These are phyloP conservation scores for Argopecten irradians DNA, from an alignment of 1,140 invertebrate genomes.

Conservation along the genomic window DNA sequence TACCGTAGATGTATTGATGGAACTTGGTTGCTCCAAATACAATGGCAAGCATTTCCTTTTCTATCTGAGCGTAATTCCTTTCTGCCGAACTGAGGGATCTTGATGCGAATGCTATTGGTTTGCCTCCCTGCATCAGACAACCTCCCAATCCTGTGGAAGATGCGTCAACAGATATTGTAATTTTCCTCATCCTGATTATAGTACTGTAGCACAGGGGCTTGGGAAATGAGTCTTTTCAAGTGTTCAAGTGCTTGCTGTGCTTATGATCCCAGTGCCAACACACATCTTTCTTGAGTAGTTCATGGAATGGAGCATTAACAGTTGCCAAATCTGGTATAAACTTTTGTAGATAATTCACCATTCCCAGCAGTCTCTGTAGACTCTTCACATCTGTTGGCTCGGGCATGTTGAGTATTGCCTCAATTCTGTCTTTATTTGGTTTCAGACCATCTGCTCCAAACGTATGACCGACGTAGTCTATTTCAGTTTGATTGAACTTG, in stretches of 20 bases:
- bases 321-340: slow-evolving; percentile 75
- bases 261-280: slow-evolving; percentile 53
- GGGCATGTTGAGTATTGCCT: slow-evolving; percentile 45
- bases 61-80: no score
- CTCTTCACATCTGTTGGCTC: slow-evolving; percentile 28
- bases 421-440: slow-evolving; percentile 45
- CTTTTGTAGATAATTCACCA: slow-evolving; percentile 75
- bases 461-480: slow-evolving; percentile 65
- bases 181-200: neutral
- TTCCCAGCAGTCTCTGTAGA: slow-evolving; percentile 38
- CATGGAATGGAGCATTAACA: slow-evolving; percentile 72
- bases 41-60: no score
- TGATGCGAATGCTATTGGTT: no score
- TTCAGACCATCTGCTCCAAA: slow-evolving; percentile 62
- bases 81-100: no score
- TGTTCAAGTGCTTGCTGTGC: slow-evolving; percentile 40
- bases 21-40: no score
- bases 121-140: no score
- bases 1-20: no score
- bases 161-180: no score
- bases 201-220: slow-evolving; percentile 30
- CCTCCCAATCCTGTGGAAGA: no score
- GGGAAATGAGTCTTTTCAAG: slow-evolving; percentile 24
- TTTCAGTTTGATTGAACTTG: neutral
- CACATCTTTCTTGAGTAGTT: slow-evolving; percentile 63